These are phyloP conservation scores for Reinhardtius hippoglossoides DNA, from an alignment of 2,113 vertebrate species.

Conservation along the genomic window DNA sequence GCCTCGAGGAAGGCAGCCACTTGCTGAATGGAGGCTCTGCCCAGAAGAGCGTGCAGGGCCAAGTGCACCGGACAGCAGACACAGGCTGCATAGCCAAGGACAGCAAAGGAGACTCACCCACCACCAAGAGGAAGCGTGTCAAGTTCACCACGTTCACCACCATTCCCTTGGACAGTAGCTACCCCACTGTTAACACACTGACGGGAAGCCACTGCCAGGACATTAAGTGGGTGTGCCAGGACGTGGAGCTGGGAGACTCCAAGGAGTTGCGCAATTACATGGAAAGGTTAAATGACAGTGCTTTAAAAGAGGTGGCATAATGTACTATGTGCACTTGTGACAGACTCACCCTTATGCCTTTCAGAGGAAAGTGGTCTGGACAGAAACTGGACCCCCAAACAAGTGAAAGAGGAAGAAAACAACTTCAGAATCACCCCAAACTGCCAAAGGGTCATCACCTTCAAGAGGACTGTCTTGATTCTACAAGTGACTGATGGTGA, in stretches of 20 bases:
- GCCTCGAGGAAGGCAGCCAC: conserved; percentile 84
- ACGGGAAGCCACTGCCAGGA: conserved; percentile 85
- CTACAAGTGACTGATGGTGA: conserved; percentile 49
- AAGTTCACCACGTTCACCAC: conserved; percentile 94
- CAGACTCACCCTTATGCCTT: conserved; percentile 88
- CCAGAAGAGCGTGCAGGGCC: conserved; percentile 84
- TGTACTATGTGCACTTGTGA: conserved; percentile 58
- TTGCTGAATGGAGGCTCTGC: conserved; percentile 85
- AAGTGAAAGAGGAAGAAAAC: conserved; percentile 28
- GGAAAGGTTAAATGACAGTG: conserved; percentile 89
- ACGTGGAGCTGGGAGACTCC: conserved; percentile 85
- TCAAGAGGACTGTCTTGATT: conserved; percentile 39
- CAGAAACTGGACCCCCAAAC: conserved; percentile 18
- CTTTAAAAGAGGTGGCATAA: conserved; percentile 82
- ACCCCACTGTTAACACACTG: conserved; percentile 86
- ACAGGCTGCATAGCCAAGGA: conserved; percentile 76
- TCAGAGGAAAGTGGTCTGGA: conserved; percentile 66
- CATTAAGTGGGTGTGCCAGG: conserved; percentile 93
- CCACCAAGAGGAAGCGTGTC: conserved; percentile 92
- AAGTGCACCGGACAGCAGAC: conserved; percentile 80
- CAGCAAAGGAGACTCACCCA: conserved; percentile 85
- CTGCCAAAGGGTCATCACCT: conserved; percentile 72
- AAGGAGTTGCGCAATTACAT: conserved; percentile 88
- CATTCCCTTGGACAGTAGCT: conserved; percentile 84
- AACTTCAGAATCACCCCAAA: conserved; percentile 61